phyloP scores from a whole-genome alignment of 2,113 vertebrate genomes.

The Varanus salvator region DNA sequence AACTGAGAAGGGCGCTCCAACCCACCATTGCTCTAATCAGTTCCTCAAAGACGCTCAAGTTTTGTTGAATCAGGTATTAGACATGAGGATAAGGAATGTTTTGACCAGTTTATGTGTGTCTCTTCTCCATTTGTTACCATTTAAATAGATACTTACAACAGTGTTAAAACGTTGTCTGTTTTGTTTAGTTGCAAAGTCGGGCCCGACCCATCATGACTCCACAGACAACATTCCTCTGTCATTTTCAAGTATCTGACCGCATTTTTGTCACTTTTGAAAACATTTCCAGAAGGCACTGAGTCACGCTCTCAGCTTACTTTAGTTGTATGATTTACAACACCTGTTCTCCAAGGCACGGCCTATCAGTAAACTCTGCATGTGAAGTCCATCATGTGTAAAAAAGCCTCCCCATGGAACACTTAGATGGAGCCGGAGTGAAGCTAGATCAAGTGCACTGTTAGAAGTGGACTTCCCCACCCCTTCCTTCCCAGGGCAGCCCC shows the following conservation, averaged over 20 bases:
- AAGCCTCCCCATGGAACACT: background rate
- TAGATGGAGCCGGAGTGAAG: no score
- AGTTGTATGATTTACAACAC: background rate
- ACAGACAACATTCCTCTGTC: background rate
- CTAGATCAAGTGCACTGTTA: no score
- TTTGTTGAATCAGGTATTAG: background rate
- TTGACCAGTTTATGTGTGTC: background rate
- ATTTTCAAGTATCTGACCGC: background rate
- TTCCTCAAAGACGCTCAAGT: slow-evolving; percentile 16
- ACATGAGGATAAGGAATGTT: slow-evolving; percentile 28
- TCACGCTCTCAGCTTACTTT: background rate
- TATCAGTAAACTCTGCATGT: background rate
- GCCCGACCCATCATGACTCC: no score
- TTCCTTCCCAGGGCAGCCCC: no score
- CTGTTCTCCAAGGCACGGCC: background rate
- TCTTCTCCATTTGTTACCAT: background rate
- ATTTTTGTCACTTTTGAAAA: background rate
- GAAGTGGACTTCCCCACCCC: no score
- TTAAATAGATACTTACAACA: background rate
- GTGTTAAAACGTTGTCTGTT: background rate
- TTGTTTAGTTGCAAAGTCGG: background rate
- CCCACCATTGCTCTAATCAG: background rate
- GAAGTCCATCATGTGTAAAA: background rate
- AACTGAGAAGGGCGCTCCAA: slow-evolving; percentile 21
- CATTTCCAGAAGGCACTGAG: background rate